phyloP scores from a whole-genome alignment of 2,797 vertebrate species.

The Squalus acanthias region DNA sequence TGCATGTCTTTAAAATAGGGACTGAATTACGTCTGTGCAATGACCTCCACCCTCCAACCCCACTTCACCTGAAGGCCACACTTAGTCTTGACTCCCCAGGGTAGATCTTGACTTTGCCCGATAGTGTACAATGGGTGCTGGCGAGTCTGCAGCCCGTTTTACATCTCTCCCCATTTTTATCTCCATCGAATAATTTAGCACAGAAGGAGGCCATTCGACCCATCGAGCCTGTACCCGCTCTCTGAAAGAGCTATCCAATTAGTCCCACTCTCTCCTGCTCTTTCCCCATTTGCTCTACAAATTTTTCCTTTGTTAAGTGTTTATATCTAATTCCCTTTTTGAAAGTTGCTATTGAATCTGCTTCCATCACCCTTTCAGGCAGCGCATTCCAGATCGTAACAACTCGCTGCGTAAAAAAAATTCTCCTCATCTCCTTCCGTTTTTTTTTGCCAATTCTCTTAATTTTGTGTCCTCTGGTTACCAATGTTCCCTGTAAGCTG shows the following conservation, averaged over 20 bases:
- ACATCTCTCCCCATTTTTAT: neutral
- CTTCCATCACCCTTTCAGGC: neutral
- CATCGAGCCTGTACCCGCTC: neutral
- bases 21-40: neutral
- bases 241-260: neutral
- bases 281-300: no score
- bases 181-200: neutral
- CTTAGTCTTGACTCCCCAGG: neutral
- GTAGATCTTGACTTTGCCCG: no score
- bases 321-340: neutral
- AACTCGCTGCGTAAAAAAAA: no score
- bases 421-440: neutral
- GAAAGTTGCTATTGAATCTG: neutral
- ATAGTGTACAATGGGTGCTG: neutral
- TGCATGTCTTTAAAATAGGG: neutral
- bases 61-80: neutral
- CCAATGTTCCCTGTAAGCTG: neutral
- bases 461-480: neutral
- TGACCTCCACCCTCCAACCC: no score
- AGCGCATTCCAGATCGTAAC: neutral
- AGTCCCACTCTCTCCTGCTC: no score
- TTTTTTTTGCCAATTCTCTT: neutral
- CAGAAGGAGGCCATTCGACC: neutral
- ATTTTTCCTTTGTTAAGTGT: neutral
- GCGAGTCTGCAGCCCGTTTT: neutral